Evolutionary conservation across 2,797 vertebrate genomes (phyloP).

Genomic region (Novumbra hubbsi): DNA sequence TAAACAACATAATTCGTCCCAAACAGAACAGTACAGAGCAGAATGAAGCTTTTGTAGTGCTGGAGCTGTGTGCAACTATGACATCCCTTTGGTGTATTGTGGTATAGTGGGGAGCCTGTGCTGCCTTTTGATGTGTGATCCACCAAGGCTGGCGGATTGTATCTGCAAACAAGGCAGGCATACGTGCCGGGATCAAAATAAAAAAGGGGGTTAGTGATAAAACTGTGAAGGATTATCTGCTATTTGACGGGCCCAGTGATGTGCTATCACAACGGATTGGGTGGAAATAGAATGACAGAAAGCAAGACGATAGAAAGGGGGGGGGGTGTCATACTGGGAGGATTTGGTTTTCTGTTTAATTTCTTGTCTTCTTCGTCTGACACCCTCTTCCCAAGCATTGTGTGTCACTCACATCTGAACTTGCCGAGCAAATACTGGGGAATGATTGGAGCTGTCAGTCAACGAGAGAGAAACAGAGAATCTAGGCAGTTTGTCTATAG

Average conservation of each 20-base stretch:
- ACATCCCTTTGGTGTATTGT: constrained; percentile 30
- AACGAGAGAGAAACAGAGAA: constrained; percentile 33
- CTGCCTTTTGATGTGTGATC: constrained; percentile 64
- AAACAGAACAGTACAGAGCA: neutral
- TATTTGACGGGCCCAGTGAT: constrained; percentile 70
- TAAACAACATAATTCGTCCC: neutral
- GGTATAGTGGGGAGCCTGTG: constrained; percentile 36
- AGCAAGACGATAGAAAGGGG: constrained; percentile 7
- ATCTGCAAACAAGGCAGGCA: constrained; percentile 71
- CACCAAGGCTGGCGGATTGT: constrained; percentile 72
- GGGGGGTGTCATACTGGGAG: constrained; percentile 39
- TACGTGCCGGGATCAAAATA: constrained; percentile 65
- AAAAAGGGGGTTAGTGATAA: constrained; percentile 68
- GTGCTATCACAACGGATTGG: constrained; percentile 78
- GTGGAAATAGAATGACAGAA: constrained; percentile 64
- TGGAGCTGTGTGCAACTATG: constrained; percentile 25
- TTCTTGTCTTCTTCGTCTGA: constrained; percentile 23
- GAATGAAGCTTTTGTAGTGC: neutral
- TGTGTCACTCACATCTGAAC: constrained; percentile 70
- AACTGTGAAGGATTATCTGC: constrained; percentile 78
- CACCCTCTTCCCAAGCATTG: constrained; percentile 57
- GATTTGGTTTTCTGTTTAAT: constrained; percentile 66
- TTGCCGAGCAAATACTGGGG: constrained; percentile 65
- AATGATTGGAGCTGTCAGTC: constrained; percentile 74
- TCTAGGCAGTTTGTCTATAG: constrained; percentile 34